Evolutionary conservation across 2,113 vertebrate species (phyloP).

Genomic region (Aleadryas rufinucha): DNA sequence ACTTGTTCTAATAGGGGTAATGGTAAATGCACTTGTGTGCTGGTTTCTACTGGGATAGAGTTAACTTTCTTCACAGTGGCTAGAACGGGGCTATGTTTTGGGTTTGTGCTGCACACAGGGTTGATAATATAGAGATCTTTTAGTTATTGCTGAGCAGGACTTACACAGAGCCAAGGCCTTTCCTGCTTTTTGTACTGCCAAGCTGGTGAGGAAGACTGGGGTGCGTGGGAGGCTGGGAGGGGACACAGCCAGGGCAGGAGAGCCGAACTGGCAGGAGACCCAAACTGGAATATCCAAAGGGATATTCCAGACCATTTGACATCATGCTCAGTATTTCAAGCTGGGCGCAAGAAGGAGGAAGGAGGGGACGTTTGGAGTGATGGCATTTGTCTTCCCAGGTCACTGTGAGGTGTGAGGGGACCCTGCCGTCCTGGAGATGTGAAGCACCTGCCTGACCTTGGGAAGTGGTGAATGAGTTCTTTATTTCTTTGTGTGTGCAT

Average conservation of each 20-base stretch:
- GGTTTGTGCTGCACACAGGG: not conserved
- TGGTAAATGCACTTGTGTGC: not conserved
- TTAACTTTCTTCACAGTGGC: not conserved
- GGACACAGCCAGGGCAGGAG: not conserved
- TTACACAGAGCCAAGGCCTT: not conserved
- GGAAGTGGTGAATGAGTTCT: not conserved
- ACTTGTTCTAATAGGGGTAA: not conserved
- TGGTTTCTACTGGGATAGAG: not conserved
- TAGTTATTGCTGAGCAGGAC: not conserved
- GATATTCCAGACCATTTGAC: not conserved
- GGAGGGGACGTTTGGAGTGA: fast-evolving
- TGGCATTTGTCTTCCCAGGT: not conserved
- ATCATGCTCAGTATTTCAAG: not conserved
- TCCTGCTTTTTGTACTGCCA: not conserved
- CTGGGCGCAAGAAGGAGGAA: not conserved
- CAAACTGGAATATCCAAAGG: not conserved
- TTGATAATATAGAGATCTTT: not conserved
- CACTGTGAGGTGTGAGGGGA: fast-evolving
- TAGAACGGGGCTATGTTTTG: not conserved
- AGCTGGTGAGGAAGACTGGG: fast-evolving
- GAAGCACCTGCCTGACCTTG: not conserved
- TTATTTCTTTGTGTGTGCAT: not conserved
- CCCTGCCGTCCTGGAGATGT: not conserved
- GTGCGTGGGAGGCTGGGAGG: not conserved
- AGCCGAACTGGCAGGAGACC: not conserved